These are phyloP conservation scores for Sinopyrophorus schimmeli DNA, from an alignment of 2,888 invertebrate species.

Conservation along the genomic window DNA sequence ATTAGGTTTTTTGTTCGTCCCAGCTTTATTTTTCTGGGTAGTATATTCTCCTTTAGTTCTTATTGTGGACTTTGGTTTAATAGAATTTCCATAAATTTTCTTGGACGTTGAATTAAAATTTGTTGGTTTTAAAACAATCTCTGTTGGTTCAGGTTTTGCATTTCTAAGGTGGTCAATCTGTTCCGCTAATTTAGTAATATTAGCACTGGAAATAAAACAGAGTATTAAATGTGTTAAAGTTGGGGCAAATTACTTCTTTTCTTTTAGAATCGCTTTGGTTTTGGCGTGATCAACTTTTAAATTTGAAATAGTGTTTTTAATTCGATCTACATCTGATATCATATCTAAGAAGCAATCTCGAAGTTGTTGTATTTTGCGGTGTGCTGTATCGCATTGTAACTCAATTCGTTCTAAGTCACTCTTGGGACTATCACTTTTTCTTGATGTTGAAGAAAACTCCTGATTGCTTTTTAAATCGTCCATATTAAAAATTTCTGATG, in stretches of 20 bases:
- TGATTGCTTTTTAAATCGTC: slow-evolving; percentile 11
- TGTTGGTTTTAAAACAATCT: too few relatives aligned
- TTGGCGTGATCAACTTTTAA: slow-evolving; percentile 18
- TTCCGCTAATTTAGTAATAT: too few relatives aligned
- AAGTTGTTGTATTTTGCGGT: slow-evolving; percentile 21
- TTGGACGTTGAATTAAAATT: too few relatives aligned
- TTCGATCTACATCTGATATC: slow-evolving; percentile 19
- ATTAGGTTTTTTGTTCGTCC: too few relatives aligned
- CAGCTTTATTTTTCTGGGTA: too few relatives aligned
- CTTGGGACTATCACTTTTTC: slow-evolving; percentile 5
- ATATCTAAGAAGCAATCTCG: slow-evolving; percentile 27
- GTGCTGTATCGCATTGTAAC: slow-evolving; percentile 19
- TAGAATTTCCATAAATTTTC: too few relatives aligned
- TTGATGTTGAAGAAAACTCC: not conserved
- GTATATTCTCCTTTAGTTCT: too few relatives aligned
- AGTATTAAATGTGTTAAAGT: too few relatives aligned
- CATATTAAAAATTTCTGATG: slow-evolving; percentile 18
- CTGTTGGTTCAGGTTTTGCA: too few relatives aligned
- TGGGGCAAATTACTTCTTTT: slow-evolving; percentile 29
- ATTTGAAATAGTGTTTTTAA: slow-evolving; percentile 24
- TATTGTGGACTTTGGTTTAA: too few relatives aligned
- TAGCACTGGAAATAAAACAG: too few relatives aligned
- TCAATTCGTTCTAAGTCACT: slow-evolving; percentile 18
- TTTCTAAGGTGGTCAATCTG: too few relatives aligned
- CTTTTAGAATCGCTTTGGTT: slow-evolving; percentile 8